These are phyloP conservation scores for Microctenopoma steveboyesi DNA, from an alignment of 2,797 vertebrate species.

Conservation along the genomic window DNA sequence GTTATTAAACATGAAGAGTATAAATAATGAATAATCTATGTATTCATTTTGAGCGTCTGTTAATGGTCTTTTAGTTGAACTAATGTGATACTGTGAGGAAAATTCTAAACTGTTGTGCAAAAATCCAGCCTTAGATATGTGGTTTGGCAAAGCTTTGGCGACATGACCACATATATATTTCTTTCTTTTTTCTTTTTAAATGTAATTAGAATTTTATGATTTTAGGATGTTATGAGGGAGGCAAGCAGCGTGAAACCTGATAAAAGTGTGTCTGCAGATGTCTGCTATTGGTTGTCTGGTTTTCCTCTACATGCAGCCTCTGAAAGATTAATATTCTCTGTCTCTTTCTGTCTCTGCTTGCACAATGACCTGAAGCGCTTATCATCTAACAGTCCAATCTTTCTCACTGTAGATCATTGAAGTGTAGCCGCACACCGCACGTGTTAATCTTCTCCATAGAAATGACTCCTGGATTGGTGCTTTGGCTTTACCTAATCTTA, in stretches of 20 bases:
- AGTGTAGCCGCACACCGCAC: not conserved
- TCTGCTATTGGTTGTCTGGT: conserved; percentile 10
- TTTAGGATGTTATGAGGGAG: conserved; percentile 10
- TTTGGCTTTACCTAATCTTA: conserved; percentile 36
- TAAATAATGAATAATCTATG: conserved; percentile 35
- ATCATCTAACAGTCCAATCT: conserved; percentile 26
- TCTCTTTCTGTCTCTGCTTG: conserved; percentile 27
- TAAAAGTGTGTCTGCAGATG: not conserved
- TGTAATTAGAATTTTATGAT: not conserved
- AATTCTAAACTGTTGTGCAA: not conserved
- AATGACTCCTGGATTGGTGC: conserved; percentile 30
- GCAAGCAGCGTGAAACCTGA: not conserved
- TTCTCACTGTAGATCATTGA: conserved; percentile 34
- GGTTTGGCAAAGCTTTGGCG: no score
- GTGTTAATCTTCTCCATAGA: conserved; percentile 40
- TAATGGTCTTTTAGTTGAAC: conserved; percentile 20
- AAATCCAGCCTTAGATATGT: no score
- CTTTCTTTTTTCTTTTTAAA: no score
- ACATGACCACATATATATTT: no score
- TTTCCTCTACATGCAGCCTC: conserved; percentile 28
- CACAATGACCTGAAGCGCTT: conserved; percentile 8
- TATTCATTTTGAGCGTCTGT: conserved; percentile 26
- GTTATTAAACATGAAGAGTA: conserved; percentile 26
- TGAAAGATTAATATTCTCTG: conserved; percentile 56
- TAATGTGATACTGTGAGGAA: not conserved